Evolutionary conservation across 1,140 invertebrate species (phyloP).

Genomic region (Papilio machaon): DNA sequence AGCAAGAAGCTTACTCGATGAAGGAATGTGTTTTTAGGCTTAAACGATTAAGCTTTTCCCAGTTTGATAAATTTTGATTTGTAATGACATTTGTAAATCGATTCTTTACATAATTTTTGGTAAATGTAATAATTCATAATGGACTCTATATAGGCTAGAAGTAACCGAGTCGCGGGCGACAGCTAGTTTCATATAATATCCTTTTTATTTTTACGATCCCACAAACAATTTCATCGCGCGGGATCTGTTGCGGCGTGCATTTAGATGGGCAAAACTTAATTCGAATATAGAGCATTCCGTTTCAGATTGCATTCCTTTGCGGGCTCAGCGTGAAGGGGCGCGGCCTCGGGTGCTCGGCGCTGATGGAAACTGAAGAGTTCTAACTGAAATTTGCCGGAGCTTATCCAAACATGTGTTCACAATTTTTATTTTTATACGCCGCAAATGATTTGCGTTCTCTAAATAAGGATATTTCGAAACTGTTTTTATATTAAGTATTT

Average conservation of each 20-base stretch:
- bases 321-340: conserved; percentile 48
- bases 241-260: conserved; percentile 49
- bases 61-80: conserved; percentile 30
- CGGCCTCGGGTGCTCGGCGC: conserved; percentile 55
- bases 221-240: conserved; percentile 30
- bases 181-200: neutral
- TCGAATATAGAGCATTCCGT: conserved; percentile 69
- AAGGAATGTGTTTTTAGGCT: conserved; percentile 43
- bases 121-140: neutral
- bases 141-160: neutral
- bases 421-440: conserved; percentile 1
- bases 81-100: neutral
- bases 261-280: conserved; percentile 74
- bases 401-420: conserved; percentile 30
- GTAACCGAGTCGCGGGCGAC: no score
- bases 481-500: neutral
- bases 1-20: conserved; percentile 58
- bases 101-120: neutral
- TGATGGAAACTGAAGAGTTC: conserved; percentile 60
- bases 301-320: conserved; percentile 75
- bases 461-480: neutral
- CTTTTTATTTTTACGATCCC: conserved; percentile 28
- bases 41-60: conserved; percentile 26
- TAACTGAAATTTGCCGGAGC: conserved; percentile 38
- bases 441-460: neutral